Base-by-base conservation (phyloP, 2,797 vertebrate genomes). In the Eupleurogrammus muticus region DNA sequence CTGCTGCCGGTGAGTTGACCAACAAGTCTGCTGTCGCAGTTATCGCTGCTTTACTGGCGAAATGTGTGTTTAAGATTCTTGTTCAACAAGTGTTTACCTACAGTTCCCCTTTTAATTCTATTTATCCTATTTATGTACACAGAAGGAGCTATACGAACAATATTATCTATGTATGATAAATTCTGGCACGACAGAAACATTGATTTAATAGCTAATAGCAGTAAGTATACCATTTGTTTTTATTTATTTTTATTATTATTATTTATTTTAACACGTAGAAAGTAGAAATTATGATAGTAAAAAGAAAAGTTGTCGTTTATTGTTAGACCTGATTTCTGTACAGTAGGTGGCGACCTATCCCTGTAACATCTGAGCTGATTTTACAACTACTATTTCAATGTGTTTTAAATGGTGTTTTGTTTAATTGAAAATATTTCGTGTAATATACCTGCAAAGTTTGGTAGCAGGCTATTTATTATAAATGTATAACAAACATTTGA, bases 1-100 rank as follows among this genome's bases (percentile, higher is more conserved):
- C 70, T 42, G 42, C 65, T 42, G 55, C 0, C 12, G 87, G 91
- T 92, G 75, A 91, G 90, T 89, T 84, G 23, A 71, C 13, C 8
- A 12, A 3, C 24, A 36, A 14, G 2, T 28, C 28, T 28, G 28
- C 6, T 28, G 28, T 0, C 14, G 4, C 19, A 35, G 0, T 53
- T 28, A 0, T 7, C 4, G 9, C 5, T 8, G 17, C 9, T 56
- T 60, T 58, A 54, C 28, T 63, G 24, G 0, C 23, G 21, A 46
- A 11, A 1, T 1, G 8, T 9, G 2, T 8, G 2, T 34, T 10
- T 14, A 0, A 34, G 5, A 23, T 49, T 0, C 55, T 10, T 6
- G 11, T 0, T 13, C 1, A 5, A 1, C 4, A 10, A 4, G 0
- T 1, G 14, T 47, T 2, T 10, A n/a, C 2, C 13, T 6, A 12